Evolutionary conservation across 2,797 vertebrate species (phyloP), one percentile per base, ranked within the genome.

Genomic region (Alectoris magna): DNA sequence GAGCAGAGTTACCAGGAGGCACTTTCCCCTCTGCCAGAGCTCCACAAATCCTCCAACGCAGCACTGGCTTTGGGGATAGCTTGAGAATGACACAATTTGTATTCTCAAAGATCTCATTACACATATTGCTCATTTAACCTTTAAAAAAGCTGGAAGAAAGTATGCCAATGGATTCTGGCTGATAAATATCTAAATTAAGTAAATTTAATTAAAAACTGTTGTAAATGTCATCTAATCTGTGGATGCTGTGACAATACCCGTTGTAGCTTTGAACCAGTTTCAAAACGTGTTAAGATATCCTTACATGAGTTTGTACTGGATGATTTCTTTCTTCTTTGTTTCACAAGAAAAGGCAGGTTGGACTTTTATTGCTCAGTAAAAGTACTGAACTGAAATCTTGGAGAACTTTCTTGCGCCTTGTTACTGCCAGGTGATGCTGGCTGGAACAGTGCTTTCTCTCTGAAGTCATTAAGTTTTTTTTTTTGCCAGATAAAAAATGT

Each of bases 171-270:
- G 77, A 87, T 92, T 93, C 93, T 90, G 80, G 83, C 81, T 79
- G 95, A 95, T 94, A 95, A 95, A 95, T 95, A 93, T 95, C 93
- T 95, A 95, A 95, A 96, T 94, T 95, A 95, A 96, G 94, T 88
- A 95, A 95, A 95, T 95, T 93, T 95, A 95, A 96, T 95, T 93
- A 92, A 96, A 94, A 93, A 79, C 91, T 82, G 77, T 79, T 91
- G 89, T 82, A 91, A 94, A 96, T 95, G 94, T 91, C 92, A 92
- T 92, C 85, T 95, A 88, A 94, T 94, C 91, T 84, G 63, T 86
- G 74, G 80, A 84, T 95, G 85, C 77, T 86, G 76, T 4, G 2
- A 92, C 91, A 94, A 87, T 94, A 91, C 88, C 2, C 46, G 77
- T 62, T 82, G 76, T 72, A 77, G 89, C 80, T 92, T 88, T 95